Evolutionary conservation across 1,140 invertebrate species (phyloP).

Genomic region (Zophobas atratus): DNA sequence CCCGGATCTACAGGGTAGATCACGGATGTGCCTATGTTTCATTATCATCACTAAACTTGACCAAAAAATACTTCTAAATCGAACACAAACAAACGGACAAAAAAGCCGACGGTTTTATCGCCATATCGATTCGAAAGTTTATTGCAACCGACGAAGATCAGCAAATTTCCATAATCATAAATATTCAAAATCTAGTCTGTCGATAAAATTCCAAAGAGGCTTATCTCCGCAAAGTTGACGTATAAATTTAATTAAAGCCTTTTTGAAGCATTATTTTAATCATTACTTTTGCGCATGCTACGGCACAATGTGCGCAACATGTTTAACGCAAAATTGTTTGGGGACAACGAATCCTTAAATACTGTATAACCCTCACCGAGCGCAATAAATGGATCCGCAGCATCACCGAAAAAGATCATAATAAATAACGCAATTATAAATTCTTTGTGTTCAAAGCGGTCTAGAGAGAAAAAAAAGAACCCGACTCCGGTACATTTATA

Average conservation of each 20-base stretch:
- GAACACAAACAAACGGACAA: background rate
- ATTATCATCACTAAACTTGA: background rate
- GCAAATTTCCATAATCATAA: conserved; percentile 3
- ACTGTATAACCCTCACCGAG: conserved; percentile 1
- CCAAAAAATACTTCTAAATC: background rate
- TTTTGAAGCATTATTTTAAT: conserved; percentile 56
- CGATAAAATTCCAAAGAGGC: conserved; percentile 4
- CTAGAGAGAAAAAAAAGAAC: conserved; percentile 35
- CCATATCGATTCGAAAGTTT: no score
- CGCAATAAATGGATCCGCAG: background rate
- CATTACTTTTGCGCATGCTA: conserved; percentile 63
- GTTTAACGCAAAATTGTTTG: conserved; percentile 21
- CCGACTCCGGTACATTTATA: conserved; percentile 52
- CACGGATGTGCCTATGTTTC: conserved; percentile 84
- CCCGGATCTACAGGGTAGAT: conserved; percentile 99
- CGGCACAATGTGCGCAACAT: conserved; percentile 45
- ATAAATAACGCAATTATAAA: conserved; percentile 48
- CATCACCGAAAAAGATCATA: background rate
- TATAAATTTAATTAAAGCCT: conserved; percentile 39
- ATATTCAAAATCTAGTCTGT: conserved; percentile 12
- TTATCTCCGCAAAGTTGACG: background rate
- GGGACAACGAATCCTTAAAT: conserved; percentile 9
- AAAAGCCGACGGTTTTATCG: no score
- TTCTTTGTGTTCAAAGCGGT: conserved; percentile 36
- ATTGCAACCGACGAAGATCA: background rate